Percentiles rank a stretch among this genome's conserved stretches.
These are phyloP conservation scores for Diachrysia chrysitis DNA, from an alignment of 2,888 invertebrate species.

Conservation along the genomic window DNA sequence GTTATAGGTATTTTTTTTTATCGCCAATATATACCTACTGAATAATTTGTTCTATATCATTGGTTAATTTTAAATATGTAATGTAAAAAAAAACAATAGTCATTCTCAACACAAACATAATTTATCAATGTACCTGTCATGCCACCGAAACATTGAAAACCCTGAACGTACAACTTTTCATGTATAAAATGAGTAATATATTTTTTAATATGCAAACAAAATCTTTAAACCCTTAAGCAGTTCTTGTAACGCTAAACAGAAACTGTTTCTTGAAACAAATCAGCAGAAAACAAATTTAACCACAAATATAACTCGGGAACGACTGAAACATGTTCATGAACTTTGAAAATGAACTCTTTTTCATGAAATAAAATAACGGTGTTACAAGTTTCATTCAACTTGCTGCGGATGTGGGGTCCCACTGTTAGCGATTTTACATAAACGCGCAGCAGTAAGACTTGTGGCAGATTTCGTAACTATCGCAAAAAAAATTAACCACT, in stretches of 20 bases:
- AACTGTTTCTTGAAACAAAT: constrained; percentile 47
- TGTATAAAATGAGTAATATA: background rate
- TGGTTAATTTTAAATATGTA: no score
- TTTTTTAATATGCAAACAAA: background rate
- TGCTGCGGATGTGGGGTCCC: constrained; percentile 17
- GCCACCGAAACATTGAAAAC: no score
- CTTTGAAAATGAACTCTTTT: constrained; percentile 59
- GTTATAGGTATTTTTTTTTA: no score
- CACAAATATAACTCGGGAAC: constrained; percentile 51
- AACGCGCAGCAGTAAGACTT: background rate
- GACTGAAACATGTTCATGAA: constrained; percentile 54
- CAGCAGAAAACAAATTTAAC: constrained; percentile 51
- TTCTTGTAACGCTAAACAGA: constrained; percentile 35
- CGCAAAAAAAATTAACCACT: no score
- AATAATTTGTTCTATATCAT: no score
- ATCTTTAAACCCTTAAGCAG: constrained; percentile 13
- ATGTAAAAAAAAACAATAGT: no score
- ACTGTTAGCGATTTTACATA: constrained; percentile 23
- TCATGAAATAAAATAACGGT: constrained; percentile 55
- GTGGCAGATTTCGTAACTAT: no score
- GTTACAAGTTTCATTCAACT: constrained; percentile 54
- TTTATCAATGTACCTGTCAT: no score
- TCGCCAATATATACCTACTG: no score
- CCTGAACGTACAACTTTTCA: no score
- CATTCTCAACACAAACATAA: no score